phyloP scores from a whole-genome alignment of 2,888 invertebrate species.

The Synergus gifuensis region DNA sequence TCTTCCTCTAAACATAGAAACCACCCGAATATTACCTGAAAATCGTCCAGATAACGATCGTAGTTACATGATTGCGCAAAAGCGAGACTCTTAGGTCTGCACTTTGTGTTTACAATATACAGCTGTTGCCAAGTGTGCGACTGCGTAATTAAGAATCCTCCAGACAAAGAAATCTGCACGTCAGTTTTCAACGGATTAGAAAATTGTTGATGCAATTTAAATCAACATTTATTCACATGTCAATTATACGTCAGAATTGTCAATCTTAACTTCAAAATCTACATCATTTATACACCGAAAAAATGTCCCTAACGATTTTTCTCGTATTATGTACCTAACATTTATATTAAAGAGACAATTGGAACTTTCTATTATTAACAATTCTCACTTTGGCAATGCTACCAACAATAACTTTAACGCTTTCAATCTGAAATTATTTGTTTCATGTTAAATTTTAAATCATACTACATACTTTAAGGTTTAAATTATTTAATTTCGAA shows the following conservation, averaged over 20 bases:
- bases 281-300: neutral
- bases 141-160: conserved; percentile 27
- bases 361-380: neutral
- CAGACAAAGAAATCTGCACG: conserved; percentile 48
- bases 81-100: conserved; percentile 29
- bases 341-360: neutral
- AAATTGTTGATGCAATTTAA: conserved; percentile 15
- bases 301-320: neutral
- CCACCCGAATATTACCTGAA: conserved; percentile 20
- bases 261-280: neutral
- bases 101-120: conserved; percentile 50
- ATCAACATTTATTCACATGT: neutral
- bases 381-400: neutral
- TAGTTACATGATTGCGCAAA: conserved; percentile 41
- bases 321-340: neutral
- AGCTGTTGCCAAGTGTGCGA: conserved; percentile 49
- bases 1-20: neutral
- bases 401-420: neutral
- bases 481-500: too few relatives aligned
- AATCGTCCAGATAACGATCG: conserved; percentile 41
- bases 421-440: neutral
- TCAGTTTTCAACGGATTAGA: conserved; percentile 8
- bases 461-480: too few relatives aligned
- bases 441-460: too few relatives aligned
- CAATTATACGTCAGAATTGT: conserved; percentile 1